Evolutionary conservation across 2,888 invertebrate species (phyloP).

Genomic region (Melitaea athalia): DNA sequence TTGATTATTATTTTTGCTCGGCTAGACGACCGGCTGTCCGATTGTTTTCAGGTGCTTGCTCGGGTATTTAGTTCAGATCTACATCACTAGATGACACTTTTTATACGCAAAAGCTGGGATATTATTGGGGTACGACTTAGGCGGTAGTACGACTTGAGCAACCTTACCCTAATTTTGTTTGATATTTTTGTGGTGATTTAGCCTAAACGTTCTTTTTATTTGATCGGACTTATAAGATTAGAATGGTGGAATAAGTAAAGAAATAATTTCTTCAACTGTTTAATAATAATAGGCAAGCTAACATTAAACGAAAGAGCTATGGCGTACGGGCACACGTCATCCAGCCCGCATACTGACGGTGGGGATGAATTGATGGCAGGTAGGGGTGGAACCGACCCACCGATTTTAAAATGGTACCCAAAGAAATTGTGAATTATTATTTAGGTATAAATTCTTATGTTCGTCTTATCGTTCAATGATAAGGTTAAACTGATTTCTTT

Average conservation of each 20-base stretch:
- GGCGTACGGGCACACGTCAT: conserved; percentile 58
- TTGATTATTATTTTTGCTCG: too few relatives aligned
- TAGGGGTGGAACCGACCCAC: conserved; percentile 55
- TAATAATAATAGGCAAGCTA: background rate
- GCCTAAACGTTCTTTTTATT: too few relatives aligned
- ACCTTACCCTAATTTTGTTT: too few relatives aligned
- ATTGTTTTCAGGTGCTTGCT: too few relatives aligned
- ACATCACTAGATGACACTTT: too few relatives aligned
- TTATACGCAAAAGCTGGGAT: too few relatives aligned
- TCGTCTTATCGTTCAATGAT: background rate
- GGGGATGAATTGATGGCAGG: conserved; percentile 74
- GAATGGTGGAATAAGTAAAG: background rate
- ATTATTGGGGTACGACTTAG: too few relatives aligned
- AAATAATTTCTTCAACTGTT: background rate
- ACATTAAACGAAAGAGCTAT: conserved; percentile 53
- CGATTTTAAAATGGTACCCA: conserved; percentile 53
- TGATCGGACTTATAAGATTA: too few relatives aligned
- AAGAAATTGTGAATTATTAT: conserved; percentile 14
- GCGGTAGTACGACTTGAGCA: too few relatives aligned
- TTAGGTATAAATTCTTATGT: conserved; percentile 28
- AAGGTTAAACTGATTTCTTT: background rate
- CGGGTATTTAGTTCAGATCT: too few relatives aligned
- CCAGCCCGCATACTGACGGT: conserved; percentile 57
- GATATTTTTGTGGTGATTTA: too few relatives aligned
- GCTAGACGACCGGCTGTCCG: too few relatives aligned